These are phyloP conservation scores for Ellobius talpinus DNA, from an alignment of 2,113 vertebrate species.

Conservation along the genomic window DNA sequence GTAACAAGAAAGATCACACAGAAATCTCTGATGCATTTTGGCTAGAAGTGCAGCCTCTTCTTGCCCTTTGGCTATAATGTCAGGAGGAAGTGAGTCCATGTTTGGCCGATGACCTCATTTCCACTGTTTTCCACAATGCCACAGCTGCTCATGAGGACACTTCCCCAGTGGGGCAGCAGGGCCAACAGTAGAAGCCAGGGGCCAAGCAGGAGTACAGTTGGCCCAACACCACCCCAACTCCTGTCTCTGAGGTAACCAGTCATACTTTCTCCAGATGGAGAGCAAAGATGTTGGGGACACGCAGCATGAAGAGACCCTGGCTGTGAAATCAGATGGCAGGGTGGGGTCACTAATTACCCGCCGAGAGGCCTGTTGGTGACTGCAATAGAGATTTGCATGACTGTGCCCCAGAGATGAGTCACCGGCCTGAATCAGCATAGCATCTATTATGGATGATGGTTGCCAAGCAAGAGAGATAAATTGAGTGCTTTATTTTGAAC, in stretches of 20 bases:
- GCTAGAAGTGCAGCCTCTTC: constrained; percentile 73
- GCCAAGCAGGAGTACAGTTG: background rate
- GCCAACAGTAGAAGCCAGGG: constrained; percentile 14
- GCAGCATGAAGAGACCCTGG: background rate
- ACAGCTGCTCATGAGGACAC: constrained; percentile 15
- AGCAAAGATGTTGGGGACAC: background rate
- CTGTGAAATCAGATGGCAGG: background rate
- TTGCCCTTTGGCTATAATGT: constrained; percentile 60
- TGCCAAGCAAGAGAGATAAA: constrained; percentile 69
- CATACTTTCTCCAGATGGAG: background rate
- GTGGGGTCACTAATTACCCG: constrained; percentile 43
- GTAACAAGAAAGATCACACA: background rate
- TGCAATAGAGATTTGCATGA: background rate
- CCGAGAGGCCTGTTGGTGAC: background rate
- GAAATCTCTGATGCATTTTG: background rate
- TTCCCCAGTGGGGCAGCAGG: constrained; percentile 13
- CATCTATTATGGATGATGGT: constrained; percentile 57
- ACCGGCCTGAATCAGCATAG: constrained; percentile 70
- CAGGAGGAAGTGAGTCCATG: constrained; percentile 83
- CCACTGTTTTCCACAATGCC: constrained; percentile 69
- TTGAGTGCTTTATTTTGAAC: constrained; percentile 38
- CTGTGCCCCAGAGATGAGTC: constrained; percentile 64
- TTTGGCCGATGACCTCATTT: constrained; percentile 77
- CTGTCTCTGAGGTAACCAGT: background rate
- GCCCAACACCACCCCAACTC: background rate